Evolutionary conservation across 2,113 vertebrate genomes (phyloP).

Genomic region (Toxostoma redivivum): DNA sequence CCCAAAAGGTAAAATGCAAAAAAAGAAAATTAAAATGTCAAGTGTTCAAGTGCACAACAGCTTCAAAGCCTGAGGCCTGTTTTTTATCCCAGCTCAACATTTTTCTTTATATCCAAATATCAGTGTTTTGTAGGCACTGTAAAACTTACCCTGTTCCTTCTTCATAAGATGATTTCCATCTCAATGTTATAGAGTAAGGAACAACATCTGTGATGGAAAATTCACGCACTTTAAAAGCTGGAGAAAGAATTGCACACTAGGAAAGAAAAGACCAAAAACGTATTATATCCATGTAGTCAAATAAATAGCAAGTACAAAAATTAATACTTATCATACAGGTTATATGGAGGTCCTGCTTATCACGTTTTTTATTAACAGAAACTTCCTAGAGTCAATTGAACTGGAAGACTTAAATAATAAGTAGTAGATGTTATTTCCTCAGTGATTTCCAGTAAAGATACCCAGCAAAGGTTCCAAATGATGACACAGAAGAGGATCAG

Average conservation of each 20-base stretch:
- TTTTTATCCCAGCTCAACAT: not conserved
- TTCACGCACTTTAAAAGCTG: constrained; percentile 95
- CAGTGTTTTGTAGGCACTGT: not conserved
- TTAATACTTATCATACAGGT: not conserved
- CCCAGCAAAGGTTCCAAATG: not conserved
- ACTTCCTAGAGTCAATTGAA: not conserved
- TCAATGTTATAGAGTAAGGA: constrained; percentile 91
- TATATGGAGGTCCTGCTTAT: not conserved
- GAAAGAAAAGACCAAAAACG: constrained; percentile 8
- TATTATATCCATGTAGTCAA: not conserved
- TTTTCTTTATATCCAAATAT: not conserved
- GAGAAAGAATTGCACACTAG: constrained; percentile 95
- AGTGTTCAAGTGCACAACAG: not conserved
- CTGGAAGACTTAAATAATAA: not conserved
- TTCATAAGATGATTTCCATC: constrained; percentile 90
- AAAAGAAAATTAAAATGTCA: not conserved
- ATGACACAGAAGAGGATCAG: not conserved
- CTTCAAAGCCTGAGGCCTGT: not conserved
- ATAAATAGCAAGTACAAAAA: not conserved
- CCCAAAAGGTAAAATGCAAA: not conserved
- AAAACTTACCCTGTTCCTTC: constrained; percentile 86
- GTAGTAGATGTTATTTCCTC: not conserved
- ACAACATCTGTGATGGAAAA: constrained; percentile 94
- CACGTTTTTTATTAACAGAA: not conserved
- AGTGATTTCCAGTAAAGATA: not conserved